Evolutionary conservation across 2,797 vertebrate species (phyloP).

Genomic region (Buphagus erythrorhynchus): DNA sequence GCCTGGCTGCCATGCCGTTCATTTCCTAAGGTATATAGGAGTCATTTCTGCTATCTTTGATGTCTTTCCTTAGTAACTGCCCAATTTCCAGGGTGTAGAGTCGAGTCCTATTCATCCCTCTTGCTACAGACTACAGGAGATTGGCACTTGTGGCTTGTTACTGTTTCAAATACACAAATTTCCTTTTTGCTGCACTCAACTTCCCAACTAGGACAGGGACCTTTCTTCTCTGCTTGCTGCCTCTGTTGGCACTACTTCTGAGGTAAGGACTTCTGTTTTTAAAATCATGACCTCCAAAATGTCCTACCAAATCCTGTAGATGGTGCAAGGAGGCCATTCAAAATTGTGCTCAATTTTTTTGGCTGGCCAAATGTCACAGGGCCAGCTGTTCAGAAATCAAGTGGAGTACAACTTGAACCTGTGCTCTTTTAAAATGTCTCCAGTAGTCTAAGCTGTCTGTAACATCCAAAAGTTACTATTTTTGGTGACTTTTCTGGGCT

Average conservation of each 20-base stretch:
- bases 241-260: neutral
- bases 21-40: neutral
- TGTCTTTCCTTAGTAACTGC: neutral
- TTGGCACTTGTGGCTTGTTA: neutral
- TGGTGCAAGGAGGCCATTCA: conserved; percentile 23
- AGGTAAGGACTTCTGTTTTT: neutral
- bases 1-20: neutral
- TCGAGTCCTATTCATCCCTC: neutral
- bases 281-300: conserved; percentile 7
- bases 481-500: neutral
- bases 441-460: neutral
- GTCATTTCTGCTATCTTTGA: neutral
- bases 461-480: neutral
- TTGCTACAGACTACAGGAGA: neutral
- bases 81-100: neutral
- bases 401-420: neutral
- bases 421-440: neutral
- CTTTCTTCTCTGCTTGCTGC: conserved; percentile 32
- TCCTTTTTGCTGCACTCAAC: neutral
- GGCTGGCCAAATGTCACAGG: neutral
- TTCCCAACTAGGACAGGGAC: neutral
- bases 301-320: conserved; percentile 21
- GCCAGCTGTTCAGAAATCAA: neutral
- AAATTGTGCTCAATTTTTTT: neutral
- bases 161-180: neutral